phyloP scores from a whole-genome alignment of 2,888 invertebrate genomes.

The Metellina segmentata region DNA sequence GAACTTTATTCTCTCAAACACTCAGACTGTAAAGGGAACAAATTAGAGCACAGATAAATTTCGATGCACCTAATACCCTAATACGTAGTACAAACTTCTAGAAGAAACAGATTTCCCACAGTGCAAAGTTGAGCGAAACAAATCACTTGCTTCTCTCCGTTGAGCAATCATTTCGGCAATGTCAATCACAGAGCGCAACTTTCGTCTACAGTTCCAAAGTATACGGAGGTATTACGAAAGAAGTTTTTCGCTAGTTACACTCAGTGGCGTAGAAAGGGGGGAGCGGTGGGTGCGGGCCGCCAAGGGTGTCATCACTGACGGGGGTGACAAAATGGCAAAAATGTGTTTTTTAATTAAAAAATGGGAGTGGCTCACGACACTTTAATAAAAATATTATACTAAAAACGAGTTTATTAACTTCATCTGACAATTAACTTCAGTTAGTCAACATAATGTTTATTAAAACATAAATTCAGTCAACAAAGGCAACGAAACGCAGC shows the following conservation, averaged over 20 bases:
- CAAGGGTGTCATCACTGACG: no score
- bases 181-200: neutral
- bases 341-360: no score
- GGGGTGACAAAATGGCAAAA: no score
- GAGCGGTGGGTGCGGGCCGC: no score
- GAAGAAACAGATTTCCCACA: neutral
- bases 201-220: constrained; percentile 12
- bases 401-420: no score
- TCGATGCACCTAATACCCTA: neutral
- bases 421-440: no score
- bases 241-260: neutral
- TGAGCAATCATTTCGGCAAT: neutral
- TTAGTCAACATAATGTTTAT: no score
- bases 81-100: neutral
- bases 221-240: neutral
- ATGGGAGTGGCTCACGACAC: no score
- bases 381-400: no score
- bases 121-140: neutral
- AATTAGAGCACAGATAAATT: neutral
- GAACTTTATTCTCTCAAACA: neutral
- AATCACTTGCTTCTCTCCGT: neutral
- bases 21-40: neutral
- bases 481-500: no score
- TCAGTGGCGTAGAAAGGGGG: no score
- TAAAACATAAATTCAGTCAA: no score